Conservation (phyloP, 1,140 invertebrate genomes). For the Amphibalanus amphitrite region DNA sequence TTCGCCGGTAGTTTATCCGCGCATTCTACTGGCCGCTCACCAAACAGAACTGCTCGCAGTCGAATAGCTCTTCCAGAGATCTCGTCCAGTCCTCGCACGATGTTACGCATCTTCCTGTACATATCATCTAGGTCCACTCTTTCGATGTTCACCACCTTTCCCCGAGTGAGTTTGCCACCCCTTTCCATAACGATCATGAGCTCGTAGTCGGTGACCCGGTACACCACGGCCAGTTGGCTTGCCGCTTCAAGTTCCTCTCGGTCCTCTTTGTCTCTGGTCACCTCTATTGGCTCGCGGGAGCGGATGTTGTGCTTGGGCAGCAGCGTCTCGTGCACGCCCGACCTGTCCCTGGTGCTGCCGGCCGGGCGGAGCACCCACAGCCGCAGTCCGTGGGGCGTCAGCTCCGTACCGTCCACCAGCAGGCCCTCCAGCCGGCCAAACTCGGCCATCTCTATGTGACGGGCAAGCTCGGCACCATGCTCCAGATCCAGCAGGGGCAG, state of each 20-base stretch:
- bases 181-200: neutral
- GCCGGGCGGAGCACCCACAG: neutral
- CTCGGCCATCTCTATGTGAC: neutral
- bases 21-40: neutral
- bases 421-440: neutral
- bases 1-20: conserved; percentile 40
- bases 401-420: too few relatives aligned
- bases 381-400: too few relatives aligned
- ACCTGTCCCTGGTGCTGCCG: neutral
- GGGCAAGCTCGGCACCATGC: neutral
- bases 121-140: neutral
- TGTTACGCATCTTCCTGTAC: neutral
- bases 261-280: too few relatives aligned
- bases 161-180: neutral
- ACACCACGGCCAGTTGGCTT: neutral
- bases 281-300: neutral
- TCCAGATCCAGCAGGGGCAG: neutral
- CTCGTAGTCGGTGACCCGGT: neutral
- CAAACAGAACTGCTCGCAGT: neutral
- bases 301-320: neutral
- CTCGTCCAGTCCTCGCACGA: neutral
- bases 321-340: too few relatives aligned
- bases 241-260: neutral
- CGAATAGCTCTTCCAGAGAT: too few relatives aligned
- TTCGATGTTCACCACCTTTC: neutral